phyloP scores from a whole-genome alignment of 1,140 invertebrate genomes.

The Magallana angulata region DNA sequence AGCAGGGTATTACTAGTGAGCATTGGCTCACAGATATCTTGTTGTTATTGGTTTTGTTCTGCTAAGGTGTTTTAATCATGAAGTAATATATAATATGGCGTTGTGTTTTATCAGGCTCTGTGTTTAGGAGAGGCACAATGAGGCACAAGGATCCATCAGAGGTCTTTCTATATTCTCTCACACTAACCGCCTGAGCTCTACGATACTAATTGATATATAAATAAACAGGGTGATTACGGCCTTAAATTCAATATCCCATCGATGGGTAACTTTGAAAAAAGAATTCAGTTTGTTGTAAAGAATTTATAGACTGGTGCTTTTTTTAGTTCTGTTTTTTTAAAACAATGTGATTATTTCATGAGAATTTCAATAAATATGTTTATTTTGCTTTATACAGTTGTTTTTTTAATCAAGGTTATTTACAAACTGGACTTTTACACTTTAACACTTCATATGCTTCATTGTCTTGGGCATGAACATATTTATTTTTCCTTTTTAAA shows the following conservation, averaged over 20 bases:
- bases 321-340: too few relatives aligned
- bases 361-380: slow-evolving; percentile 1
- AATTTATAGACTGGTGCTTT: too few relatives aligned
- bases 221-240: background rate
- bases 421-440: background rate
- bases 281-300: too few relatives aligned
- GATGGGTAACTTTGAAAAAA: too few relatives aligned
- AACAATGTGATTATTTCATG: background rate
- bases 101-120: slow-evolving; percentile 44
- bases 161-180: slow-evolving; percentile 46
- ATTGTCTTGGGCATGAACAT: background rate
- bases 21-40: too few relatives aligned
- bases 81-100: background rate
- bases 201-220: background rate
- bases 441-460: background rate
- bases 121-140: slow-evolving; percentile 44
- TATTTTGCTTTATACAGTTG: background rate
- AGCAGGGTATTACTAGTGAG: too few relatives aligned
- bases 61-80: too few relatives aligned
- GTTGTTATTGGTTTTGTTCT: too few relatives aligned
- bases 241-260: background rate
- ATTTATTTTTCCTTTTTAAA: background rate
- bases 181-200: slow-evolving; percentile 30
- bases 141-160: slow-evolving; percentile 16
- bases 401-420: background rate